Base-by-base conservation (phyloP, 2,888 invertebrate species). In the Lochmaea crataegi region DNA sequence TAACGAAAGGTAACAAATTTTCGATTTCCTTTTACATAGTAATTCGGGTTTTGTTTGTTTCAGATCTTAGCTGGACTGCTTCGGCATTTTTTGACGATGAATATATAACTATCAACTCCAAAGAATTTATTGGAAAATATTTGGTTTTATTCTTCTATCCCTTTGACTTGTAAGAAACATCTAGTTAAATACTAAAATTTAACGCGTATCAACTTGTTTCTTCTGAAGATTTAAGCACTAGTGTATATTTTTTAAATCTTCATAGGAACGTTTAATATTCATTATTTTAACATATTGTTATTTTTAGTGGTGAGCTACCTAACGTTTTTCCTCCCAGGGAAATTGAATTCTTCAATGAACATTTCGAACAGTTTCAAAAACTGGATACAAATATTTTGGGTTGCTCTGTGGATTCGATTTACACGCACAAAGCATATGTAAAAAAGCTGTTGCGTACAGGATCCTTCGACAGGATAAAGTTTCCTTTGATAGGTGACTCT, bases 361-460 rank as follows among this genome's bases (percentile, higher is more conserved):
- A 58, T 58, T 58, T 58, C 2, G 58, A 58, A 58, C 12, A 58
- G 7, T 58, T 58, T n/a, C 58, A 58, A 58, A 3, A 58, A 58
- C 5, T 58, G 12, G 14, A 58, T 32, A 32, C 32, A 7, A 26
- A 26, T n/a, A 32, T 58, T 14, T 5, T 58, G 14, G 58, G 58
- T 4, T 58, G 58, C 9, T 58, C 58, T n/a, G 58, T 58, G n/a
- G 58, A 58, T 58, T 58, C 58, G 2, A n/a, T 32, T 12, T 58
- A 58, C 10, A 32, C 58, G 5, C 58, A 58, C 9, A 32, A 32
- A 58, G 10, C 2, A 32, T 32, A 14, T n/a, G 11, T 58, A 26
- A 58, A 26, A 1, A 14, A 12, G 5, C 26, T 58, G n/a, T n/a
- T n/a, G 16, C n/a, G 9, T 26, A 7, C 4, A n/a, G 7, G n/a